Percentiles rank a stretch among this genome's conserved stretches.
Conservation (phyloP, 2,797 vertebrate species). For the Acrossocheilus wenchowensis region DNA sequence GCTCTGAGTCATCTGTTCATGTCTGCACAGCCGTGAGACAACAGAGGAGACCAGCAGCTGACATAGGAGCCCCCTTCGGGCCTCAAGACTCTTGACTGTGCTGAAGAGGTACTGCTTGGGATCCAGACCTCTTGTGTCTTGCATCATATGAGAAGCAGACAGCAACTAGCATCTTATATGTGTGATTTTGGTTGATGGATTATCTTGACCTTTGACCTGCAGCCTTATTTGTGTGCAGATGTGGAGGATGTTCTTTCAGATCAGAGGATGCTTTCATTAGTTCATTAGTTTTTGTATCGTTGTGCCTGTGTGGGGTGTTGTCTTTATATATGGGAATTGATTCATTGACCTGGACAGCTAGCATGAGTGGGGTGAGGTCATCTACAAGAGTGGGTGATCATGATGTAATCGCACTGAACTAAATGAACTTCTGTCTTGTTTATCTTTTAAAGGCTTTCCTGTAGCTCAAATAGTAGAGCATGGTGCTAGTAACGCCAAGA, state of each 20-base stretch:
- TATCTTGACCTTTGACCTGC: conserved; percentile 2
- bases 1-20: conserved; percentile 58
- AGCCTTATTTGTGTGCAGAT: not conserved
- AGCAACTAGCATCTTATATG: not conserved
- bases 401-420: conserved; percentile 14
- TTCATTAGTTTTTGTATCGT: not conserved
- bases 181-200: not conserved
- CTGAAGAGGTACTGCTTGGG: conserved; percentile 2
- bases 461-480: too few relatives aligned
- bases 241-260: not conserved
- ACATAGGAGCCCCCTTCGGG: conserved; percentile 13
- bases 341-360: conserved; percentile 42
- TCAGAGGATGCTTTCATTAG: conserved; percentile 1
- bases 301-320: conserved; percentile 4
- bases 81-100: conserved; percentile 39
- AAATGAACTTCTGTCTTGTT: not conserved
- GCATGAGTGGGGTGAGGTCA: conserved; percentile 43
- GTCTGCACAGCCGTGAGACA: conserved; percentile 33
- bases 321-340: conserved; percentile 41
- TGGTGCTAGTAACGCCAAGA: too few relatives aligned
- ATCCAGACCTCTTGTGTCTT: conserved; percentile 10
- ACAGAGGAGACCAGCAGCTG: conserved; percentile 52
- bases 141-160: not conserved
- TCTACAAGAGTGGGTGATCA: conserved; percentile 26
- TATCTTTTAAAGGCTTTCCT: not conserved